Evolutionary conservation across 2,888 invertebrate genomes (phyloP).

Genomic region (Rhogogaster chlorosoma): DNA sequence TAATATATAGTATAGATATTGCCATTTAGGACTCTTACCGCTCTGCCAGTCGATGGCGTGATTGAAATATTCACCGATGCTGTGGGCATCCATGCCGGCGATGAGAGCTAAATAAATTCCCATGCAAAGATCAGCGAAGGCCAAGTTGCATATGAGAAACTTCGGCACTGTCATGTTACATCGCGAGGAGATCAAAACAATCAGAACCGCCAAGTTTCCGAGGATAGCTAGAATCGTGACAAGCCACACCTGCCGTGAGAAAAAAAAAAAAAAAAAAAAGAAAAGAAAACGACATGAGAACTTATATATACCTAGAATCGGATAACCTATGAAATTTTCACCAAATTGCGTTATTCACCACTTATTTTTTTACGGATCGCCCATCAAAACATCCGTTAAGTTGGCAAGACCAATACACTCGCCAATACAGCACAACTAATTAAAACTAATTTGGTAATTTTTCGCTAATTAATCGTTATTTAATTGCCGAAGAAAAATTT

Average conservation of each 20-base stretch:
- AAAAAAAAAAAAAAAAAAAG: too few relatives aligned
- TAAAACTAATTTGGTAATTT: too few relatives aligned
- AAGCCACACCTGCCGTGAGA: slow-evolving; percentile 80
- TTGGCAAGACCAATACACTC: too few relatives aligned
- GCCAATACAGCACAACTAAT: too few relatives aligned
- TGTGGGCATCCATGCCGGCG: slow-evolving; percentile 83
- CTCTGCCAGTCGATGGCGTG: slow-evolving; percentile 86
- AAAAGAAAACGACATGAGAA: not conserved
- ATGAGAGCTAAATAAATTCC: slow-evolving; percentile 83
- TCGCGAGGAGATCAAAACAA: slow-evolving; percentile 79
- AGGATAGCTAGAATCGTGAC: slow-evolving; percentile 82
- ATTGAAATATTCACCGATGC: slow-evolving; percentile 84
- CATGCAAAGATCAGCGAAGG: slow-evolving; percentile 85
- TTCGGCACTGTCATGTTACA: slow-evolving; percentile 79
- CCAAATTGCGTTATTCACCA: not conserved
- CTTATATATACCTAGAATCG: not conserved
- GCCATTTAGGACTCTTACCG: slow-evolving; percentile 70
- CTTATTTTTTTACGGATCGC: not conserved
- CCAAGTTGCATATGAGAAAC: slow-evolving; percentile 85
- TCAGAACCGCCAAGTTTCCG: slow-evolving; percentile 83
- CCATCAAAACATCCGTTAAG: too few relatives aligned
- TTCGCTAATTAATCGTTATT: too few relatives aligned
- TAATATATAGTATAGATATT: not conserved
- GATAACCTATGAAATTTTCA: not conserved
- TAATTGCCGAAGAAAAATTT: too few relatives aligned